phyloP scores from a whole-genome alignment of 2,797 vertebrate genomes.

The Hybognathus amarus region DNA sequence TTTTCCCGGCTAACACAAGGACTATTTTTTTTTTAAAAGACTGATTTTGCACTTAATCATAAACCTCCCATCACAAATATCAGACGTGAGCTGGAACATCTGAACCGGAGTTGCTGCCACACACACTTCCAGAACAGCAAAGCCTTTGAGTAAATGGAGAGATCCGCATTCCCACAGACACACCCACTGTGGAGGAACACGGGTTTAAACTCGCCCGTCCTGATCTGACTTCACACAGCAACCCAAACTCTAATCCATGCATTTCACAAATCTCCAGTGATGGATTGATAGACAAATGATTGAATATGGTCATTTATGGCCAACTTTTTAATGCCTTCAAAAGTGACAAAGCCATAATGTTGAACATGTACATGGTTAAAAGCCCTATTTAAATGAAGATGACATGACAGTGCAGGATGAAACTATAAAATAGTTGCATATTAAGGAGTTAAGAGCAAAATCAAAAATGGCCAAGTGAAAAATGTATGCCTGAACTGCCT shows the following conservation, averaged over 20 bases:
- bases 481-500: neutral
- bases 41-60: neutral
- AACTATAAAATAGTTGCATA: neutral
- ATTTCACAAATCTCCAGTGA: neutral
- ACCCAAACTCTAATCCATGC: neutral
- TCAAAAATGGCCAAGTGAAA: neutral
- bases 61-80: neutral
- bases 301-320: neutral
- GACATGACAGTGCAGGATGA: neutral
- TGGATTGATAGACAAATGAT: neutral
- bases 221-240: slow-evolving; percentile 29
- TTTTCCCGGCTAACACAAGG: neutral
- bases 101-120: neutral
- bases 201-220: slow-evolving; percentile 52
- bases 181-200: slow-evolving; percentile 47
- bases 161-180: slow-evolving; percentile 35
- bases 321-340: neutral
- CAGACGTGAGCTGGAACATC: neutral
- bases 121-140: neutral
- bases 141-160: neutral
- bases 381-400: too few species aligned
- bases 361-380: too few species aligned
- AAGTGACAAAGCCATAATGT: neutral
- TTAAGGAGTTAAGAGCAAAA: neutral
- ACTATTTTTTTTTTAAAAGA: neutral